Percentiles rank a stretch among this genome's conserved stretches.
Conservation (phyloP, 2,797 vertebrate species). For the Alauda arvensis region DNA sequence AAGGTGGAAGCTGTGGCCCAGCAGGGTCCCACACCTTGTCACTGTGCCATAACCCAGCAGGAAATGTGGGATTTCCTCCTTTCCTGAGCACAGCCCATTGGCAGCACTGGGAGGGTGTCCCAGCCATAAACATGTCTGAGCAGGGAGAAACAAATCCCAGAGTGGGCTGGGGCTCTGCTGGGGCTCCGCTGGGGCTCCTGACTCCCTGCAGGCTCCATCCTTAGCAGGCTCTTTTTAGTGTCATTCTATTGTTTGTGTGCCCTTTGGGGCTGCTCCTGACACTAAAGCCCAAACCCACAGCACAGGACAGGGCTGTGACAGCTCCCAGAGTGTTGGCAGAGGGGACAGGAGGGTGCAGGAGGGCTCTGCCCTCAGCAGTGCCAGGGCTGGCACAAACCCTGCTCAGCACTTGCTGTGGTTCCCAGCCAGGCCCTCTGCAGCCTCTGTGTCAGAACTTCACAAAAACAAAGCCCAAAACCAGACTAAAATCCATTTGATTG, state of each 20-base stretch:
- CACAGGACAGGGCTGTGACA: background rate
- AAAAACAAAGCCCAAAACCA: background rate
- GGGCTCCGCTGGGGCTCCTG: background rate
- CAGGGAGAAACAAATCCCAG: background rate
- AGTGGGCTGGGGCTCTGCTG: background rate
- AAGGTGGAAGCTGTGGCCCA: background rate
- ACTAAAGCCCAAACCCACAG: rapidly evolving
- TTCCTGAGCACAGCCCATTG: background rate
- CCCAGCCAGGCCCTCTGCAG: background rate
- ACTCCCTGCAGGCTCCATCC: background rate
- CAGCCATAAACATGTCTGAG: background rate
- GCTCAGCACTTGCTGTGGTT: background rate
- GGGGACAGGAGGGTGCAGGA: background rate
- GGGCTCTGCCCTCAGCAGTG: background rate
- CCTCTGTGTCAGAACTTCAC: background rate
- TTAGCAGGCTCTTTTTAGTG: background rate
- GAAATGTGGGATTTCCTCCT: background rate
- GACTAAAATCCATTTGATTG: background rate
- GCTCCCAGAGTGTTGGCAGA: rapidly evolving
- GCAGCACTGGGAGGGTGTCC: background rate
- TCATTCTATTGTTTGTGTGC: background rate
- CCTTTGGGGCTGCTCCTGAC: background rate
- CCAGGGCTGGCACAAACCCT: background rate
- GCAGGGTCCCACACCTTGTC: background rate
- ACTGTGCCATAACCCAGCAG: background rate